These are phyloP conservation scores for Zoanthus sociatus DNA, from an alignment of 92 coral and sea anemone genomes.

Conservation along the genomic window DNA sequence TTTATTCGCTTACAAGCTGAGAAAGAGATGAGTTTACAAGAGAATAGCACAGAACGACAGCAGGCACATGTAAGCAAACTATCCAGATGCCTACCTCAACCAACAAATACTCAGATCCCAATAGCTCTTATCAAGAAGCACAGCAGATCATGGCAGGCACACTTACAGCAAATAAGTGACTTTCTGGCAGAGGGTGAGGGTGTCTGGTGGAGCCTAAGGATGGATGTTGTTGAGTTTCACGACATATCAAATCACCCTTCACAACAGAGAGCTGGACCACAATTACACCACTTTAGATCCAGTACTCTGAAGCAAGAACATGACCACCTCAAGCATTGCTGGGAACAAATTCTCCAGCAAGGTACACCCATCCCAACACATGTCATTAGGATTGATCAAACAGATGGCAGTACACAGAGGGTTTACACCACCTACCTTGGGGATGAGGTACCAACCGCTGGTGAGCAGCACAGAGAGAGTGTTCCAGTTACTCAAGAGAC, in stretches of 20 bases:
- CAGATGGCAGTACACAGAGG: slow-evolving; percentile 35
- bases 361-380: slow-evolving; percentile 35
- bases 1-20: slow-evolving; percentile 53
- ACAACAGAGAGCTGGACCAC: slow-evolving; percentile 38
- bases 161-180: slow-evolving; percentile 8
- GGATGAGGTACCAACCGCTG: slow-evolving; percentile 33
- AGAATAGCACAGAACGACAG: slow-evolving; percentile 46
- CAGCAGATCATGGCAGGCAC: slow-evolving; percentile 14
- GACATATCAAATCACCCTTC: slow-evolving; percentile 9
- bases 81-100: slow-evolving; percentile 30
- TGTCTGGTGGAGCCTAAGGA: slow-evolving; percentile 10
- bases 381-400: slow-evolving; percentile 47
- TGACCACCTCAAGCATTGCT: slow-evolving; percentile 55
- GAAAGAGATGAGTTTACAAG: slow-evolving; percentile 45
- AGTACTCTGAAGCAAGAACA: slow-evolving; percentile 56
- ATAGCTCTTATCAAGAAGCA: slow-evolving; percentile 13
- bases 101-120: slow-evolving; percentile 9
- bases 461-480: background rate
- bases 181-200: slow-evolving; percentile 8
- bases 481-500: background rate
- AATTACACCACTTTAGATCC: slow-evolving; percentile 66
- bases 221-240: slow-evolving; percentile 12
- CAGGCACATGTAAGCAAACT: slow-evolving; percentile 52
- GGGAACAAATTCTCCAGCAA: slow-evolving; percentile 36
- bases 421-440: slow-evolving; percentile 39